These are phyloP conservation scores for Hesperia comma DNA, from an alignment of 2,888 invertebrate genomes.

Conservation along the genomic window DNA sequence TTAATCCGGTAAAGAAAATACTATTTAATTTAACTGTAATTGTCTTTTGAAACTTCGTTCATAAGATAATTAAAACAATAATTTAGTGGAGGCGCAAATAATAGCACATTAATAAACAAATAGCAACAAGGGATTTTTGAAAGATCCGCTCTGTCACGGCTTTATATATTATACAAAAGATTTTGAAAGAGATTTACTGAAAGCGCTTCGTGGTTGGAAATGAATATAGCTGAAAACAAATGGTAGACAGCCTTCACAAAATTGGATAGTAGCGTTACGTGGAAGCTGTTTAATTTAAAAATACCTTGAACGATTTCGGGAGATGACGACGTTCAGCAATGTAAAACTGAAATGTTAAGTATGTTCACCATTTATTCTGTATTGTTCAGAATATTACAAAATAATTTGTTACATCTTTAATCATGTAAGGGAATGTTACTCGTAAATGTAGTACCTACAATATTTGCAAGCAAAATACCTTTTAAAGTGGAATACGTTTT, in stretches of 20 bases:
- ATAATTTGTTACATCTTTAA: background rate
- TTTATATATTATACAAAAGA: slow-evolving; percentile 53
- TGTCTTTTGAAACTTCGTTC: slow-evolving; percentile 28
- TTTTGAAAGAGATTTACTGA: slow-evolving; percentile 28
- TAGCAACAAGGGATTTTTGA: slow-evolving; percentile 52
- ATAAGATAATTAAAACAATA: slow-evolving; percentile 39
- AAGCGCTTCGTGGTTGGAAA: slow-evolving; percentile 32
- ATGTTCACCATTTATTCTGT: background rate
- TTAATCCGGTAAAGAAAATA: slow-evolving; percentile 23
- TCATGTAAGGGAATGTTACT: background rate
- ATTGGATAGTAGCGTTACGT: slow-evolving; percentile 23
- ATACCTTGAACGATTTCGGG: slow-evolving; percentile 8
- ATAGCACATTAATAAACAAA: slow-evolving; percentile 60
- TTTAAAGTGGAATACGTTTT: no score
- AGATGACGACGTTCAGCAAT: background rate
- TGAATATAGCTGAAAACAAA: slow-evolving; percentile 33
- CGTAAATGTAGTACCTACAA: no score
- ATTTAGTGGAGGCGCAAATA: slow-evolving; percentile 55
- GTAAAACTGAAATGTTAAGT: slow-evolving; percentile 31
- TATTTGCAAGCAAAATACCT: no score
- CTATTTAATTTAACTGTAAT: slow-evolving; percentile 32
- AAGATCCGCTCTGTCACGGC: slow-evolving; percentile 59
- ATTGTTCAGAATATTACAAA: background rate
- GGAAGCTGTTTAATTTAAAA: slow-evolving; percentile 23
- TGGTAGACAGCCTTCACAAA: slow-evolving; percentile 26